Base-by-base conservation (phyloP, 2,113 vertebrate genomes). In the Sorex fumeus region DNA sequence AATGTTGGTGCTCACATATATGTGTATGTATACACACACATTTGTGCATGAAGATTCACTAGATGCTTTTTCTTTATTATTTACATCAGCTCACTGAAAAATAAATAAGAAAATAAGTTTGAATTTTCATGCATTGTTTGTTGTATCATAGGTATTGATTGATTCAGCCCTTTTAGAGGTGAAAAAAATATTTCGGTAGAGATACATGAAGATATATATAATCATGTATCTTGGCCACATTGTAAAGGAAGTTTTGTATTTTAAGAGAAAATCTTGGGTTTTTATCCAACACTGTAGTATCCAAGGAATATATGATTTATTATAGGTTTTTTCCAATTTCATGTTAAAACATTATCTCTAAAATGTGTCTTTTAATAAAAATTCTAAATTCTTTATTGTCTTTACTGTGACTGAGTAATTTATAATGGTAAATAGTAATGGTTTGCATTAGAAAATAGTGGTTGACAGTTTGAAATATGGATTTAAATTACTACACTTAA, bases 401-500 rank as follows among this genome's bases (percentile, higher is more conserved):
- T 86, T 30, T 91, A 76, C 45, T 84, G 47, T 90, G 70, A 87
- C 19, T 93, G 77, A 95, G 72, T 90, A 77, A 84, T 71, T 95
- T 93, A 78, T 85, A 87, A 71, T 84, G 95, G 95, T 97, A 96
- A 97, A 93, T 93, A 87, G 32, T 95, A 93, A 95, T 96, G 72
- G 72, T 88, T 90, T 93, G 43, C 67, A 79, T 96, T 97, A 91
- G 28, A 95, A 94, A 95, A 96, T 96, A 64, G 93, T 91, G 84
- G 43, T 87, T 96, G 92, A 53, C 89, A 93, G 97, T 95, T 88
- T 96, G 95, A 97, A 90, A 95, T 96, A 87, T 74, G 45, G 94
- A 97, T 87, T 97, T 97, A 97, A 97, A 96, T 94, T 97, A 91
- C 82, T 96, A 84, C 71, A 94, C 57, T 95, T 90, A 90, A 96